Evolutionary conservation across 2,113 vertebrate genomes (phyloP).

Genomic region (Oxyura jamaicensis): DNA sequence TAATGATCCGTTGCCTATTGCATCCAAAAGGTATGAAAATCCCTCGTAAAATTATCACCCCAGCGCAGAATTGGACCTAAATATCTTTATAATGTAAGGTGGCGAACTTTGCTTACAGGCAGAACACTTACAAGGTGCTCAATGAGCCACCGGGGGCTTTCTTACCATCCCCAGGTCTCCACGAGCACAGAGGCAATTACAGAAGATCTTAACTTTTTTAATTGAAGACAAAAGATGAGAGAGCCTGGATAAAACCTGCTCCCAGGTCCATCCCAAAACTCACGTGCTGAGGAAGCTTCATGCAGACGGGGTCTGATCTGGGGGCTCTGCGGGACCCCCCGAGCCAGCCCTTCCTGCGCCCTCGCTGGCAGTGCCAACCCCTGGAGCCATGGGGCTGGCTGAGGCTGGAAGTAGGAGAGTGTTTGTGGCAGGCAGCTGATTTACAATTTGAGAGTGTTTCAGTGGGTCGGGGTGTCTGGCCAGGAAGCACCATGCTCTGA

Average conservation of each 20-base stretch:
- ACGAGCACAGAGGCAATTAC: not conserved
- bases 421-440: not conserved
- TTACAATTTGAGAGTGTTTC: not conserved
- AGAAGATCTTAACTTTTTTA: constrained; percentile 32
- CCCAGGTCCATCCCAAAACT: not conserved
- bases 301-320: not conserved
- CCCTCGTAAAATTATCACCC: constrained; percentile 48
- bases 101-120: constrained; percentile 45
- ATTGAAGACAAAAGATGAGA: constrained; percentile 36
- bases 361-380: not conserved
- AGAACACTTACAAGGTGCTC: constrained; percentile 11
- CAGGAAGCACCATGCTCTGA: not conserved
- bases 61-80: constrained; percentile 31
- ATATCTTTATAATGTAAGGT: constrained; percentile 53
- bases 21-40: constrained; percentile 46
- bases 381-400: too few species aligned
- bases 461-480: not conserved
- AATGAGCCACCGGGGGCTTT: constrained; percentile 4
- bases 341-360: not conserved
- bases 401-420: too few species aligned
- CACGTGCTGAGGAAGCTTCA: not conserved
- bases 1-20: constrained; percentile 54
- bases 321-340: too few species aligned
- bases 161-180: constrained; percentile 3
- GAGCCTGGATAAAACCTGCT: constrained; percentile 21